phyloP scores from a whole-genome alignment of 2,113 vertebrate genomes.

The Hyaena hyaena region DNA sequence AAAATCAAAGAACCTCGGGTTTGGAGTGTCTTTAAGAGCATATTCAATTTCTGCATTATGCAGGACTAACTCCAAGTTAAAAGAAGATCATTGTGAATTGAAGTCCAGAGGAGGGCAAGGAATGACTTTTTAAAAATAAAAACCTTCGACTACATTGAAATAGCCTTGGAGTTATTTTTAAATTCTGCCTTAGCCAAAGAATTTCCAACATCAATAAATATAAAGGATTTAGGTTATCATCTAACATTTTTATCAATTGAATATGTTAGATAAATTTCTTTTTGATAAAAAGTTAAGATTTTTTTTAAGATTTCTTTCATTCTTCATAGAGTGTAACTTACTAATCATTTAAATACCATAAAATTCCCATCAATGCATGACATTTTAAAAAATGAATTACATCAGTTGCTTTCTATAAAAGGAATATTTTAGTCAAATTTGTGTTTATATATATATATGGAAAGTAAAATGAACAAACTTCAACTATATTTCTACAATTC shows the following conservation, averaged over 20 bases:
- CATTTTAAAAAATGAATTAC: background rate
- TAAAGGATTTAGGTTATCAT: background rate
- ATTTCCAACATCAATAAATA: conserved; percentile 50
- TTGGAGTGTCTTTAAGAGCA: conserved; percentile 48
- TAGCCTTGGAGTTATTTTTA: conserved; percentile 63
- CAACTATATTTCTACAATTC: background rate
- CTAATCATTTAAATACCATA: background rate
- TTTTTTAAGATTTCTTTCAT: background rate
- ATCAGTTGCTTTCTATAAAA: background rate
- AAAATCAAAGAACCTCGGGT: conserved; percentile 55
- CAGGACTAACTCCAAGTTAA: conserved; percentile 55
- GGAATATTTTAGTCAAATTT: background rate
- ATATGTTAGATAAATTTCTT: background rate
- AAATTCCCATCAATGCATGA: background rate
- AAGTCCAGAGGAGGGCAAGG: conserved; percentile 53
- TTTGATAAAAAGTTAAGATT: conserved; percentile 8
- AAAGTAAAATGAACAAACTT: background rate
- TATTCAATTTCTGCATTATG: conserved; percentile 51
- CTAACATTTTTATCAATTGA: conserved; percentile 30
- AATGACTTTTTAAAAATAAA: conserved; percentile 60
- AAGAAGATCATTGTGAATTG: conserved; percentile 60
- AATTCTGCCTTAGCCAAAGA: background rate
- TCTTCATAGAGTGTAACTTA: background rate
- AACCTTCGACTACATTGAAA: conserved; percentile 53
- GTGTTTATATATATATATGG: background rate